phyloP scores from a whole-genome alignment of 2,888 invertebrate genomes.

The Xestia xanthographa region DNA sequence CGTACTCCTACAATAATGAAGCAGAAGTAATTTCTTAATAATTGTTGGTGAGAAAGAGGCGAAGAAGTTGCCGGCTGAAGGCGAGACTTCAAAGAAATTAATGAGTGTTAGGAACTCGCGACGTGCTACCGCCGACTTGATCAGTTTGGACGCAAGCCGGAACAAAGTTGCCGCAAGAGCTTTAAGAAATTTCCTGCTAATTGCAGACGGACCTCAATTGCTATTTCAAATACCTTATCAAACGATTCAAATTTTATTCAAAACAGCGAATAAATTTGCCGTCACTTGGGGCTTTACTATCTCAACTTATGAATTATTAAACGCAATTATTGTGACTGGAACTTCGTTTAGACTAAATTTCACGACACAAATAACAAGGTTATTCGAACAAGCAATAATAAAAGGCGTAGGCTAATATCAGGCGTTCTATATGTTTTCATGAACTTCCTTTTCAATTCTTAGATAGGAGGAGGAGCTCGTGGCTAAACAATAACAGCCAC shows the following conservation, averaged over 20 bases:
- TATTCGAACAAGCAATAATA: constrained; percentile 11
- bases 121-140: constrained; percentile 87
- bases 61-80: constrained; percentile 83
- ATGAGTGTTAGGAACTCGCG: constrained; percentile 89
- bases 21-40: constrained; percentile 87
- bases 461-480: too few species aligned
- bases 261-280: constrained; percentile 75
- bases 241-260: constrained; percentile 77
- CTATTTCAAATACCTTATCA: constrained; percentile 77
- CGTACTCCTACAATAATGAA: constrained; percentile 82
- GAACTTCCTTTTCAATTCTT: background rate
- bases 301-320: constrained; percentile 75
- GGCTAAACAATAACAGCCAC: too few species aligned
- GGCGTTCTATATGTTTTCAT: background rate
- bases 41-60: constrained; percentile 85
- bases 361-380: constrained; percentile 36
- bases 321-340: constrained; percentile 65
- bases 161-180: constrained; percentile 86
- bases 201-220: constrained; percentile 78
- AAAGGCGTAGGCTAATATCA: too few species aligned
- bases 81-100: constrained; percentile 89
- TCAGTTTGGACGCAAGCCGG: constrained; percentile 90
- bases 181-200: constrained; percentile 86
- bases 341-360: constrained; percentile 57
- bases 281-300: constrained; percentile 68